Conservation (phyloP, 1,140 invertebrate species). For the Drosophila nikananu region DNA sequence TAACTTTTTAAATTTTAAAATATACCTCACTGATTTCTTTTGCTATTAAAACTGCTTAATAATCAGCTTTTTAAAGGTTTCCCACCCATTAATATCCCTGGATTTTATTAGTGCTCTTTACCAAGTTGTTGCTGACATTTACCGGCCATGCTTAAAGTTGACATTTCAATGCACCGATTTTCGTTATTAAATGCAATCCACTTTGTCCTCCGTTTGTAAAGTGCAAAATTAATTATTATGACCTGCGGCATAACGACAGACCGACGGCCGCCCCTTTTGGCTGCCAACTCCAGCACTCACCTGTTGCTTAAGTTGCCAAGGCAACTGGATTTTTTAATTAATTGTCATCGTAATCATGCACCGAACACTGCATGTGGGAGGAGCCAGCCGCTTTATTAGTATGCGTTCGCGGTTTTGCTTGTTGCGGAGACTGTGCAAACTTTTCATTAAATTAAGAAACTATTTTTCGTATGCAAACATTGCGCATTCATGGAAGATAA, state of each 20-base stretch:
- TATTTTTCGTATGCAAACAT: constrained; percentile 46
- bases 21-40: background rate
- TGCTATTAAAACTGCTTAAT: background rate
- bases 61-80: background rate
- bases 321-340: constrained; percentile 65
- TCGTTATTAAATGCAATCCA: constrained; percentile 31
- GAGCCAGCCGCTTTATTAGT: constrained; percentile 23
- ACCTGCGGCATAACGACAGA: constrained; percentile 11
- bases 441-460: constrained; percentile 41
- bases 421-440: constrained; percentile 41
- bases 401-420: constrained; percentile 43
- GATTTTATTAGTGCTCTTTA: constrained; percentile 11
- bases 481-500: constrained; percentile 19
- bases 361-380: constrained; percentile 23
- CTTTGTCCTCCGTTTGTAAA: constrained; percentile 31
- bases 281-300: constrained; percentile 8
- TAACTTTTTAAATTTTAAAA: background rate
- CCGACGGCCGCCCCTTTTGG: constrained; percentile 10
- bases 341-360: constrained; percentile 66
- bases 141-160: constrained; percentile 4
- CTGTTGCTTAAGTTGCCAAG: constrained; percentile 28
- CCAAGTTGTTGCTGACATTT: constrained; percentile 27
- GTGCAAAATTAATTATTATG: constrained; percentile 50
- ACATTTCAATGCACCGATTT: constrained; percentile 25
- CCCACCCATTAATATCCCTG: background rate